Evolutionary conservation across 2,888 invertebrate genomes (phyloP), one percentile per base, ranked within the genome.

Genomic region (Chrysodeixis includens): DNA sequence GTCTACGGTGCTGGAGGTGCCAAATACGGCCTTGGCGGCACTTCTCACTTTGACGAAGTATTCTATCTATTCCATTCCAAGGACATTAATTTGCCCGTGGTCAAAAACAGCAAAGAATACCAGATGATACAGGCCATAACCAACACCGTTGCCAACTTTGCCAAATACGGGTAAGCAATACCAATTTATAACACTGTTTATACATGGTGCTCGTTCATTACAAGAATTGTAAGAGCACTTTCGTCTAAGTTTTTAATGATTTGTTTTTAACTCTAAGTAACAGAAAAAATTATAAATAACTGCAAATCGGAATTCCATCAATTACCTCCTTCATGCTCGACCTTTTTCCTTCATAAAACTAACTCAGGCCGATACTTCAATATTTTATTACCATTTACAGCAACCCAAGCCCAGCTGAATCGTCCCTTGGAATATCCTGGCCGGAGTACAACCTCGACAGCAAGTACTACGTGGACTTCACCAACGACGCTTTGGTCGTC

Each of bases 101-200:
- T 81, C 18, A 86, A 79, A 7, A 72, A 70, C 2, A 83, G 81
- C 55, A 81, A 75, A 44, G 86, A 86, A 54, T 88, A 86, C 54
- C 74, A 82, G 52, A 79, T 91, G 73, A 75, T 91, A 1, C 71
- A 87, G n/a, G 74, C 84, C 26, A 78, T 82, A 0, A 87, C 85
- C 53, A 78, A 78, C 0, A 59, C 89, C 2, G 83, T 91, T 35
- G 86, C 87, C 0, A 91, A 91, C 70, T 92, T 91, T 66, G 90
- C 88, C n/a, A 91, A 91, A 76, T 87, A 79, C 62, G 88, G 91
- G 92, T 91, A 78, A 87, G 35, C 49, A 16, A 1, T 46, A 44
- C 16, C 8, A 14, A 44, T n/a, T n/a, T n/a, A 44, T 16, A 14
- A n/a, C 16, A 44, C n/a, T n/a, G n/a, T n/a, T n/a, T n/a, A n/a